phyloP scores from a whole-genome alignment of 2,113 vertebrate genomes.

The Cervus canadensis region DNA sequence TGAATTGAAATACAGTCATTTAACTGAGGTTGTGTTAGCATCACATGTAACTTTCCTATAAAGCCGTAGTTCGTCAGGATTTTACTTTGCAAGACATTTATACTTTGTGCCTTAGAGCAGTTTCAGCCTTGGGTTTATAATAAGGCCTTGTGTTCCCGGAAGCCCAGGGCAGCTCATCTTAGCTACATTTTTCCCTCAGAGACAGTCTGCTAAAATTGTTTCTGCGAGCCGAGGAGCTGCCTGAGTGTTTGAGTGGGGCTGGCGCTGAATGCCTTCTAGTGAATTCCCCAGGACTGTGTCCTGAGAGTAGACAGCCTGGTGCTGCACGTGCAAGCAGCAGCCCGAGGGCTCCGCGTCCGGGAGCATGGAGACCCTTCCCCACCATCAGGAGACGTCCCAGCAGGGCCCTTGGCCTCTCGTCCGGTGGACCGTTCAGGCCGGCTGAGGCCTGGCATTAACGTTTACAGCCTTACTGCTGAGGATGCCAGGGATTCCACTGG shows the following conservation, averaged over 20 bases:
- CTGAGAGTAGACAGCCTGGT: neutral
- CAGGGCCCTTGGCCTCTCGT: neutral
- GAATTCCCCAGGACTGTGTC: neutral
- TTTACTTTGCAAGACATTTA: neutral
- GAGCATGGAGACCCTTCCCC: rapidly evolving
- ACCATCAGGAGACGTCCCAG: rapidly evolving
- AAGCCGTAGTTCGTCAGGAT: neutral
- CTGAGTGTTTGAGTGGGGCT: neutral
- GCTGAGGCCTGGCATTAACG: rapidly evolving
- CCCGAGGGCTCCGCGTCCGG: rapidly evolving
- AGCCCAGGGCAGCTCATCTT: neutral
- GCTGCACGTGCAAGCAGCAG: rapidly evolving
- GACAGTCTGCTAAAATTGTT: neutral
- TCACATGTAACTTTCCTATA: neutral
- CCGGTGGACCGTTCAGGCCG: rapidly evolving
- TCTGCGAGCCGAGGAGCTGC: neutral
- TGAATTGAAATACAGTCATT: neutral
- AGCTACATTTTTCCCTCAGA: neutral
- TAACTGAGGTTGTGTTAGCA: neutral
- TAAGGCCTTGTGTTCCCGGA: neutral
- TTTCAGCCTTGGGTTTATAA: neutral
- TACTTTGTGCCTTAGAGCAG: neutral
- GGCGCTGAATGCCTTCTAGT: neutral
- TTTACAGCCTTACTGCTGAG: neutral
- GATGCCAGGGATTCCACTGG: neutral